Evolutionary conservation across 2,797 vertebrate species (phyloP).

Genomic region (Cossypha heuglini): DNA sequence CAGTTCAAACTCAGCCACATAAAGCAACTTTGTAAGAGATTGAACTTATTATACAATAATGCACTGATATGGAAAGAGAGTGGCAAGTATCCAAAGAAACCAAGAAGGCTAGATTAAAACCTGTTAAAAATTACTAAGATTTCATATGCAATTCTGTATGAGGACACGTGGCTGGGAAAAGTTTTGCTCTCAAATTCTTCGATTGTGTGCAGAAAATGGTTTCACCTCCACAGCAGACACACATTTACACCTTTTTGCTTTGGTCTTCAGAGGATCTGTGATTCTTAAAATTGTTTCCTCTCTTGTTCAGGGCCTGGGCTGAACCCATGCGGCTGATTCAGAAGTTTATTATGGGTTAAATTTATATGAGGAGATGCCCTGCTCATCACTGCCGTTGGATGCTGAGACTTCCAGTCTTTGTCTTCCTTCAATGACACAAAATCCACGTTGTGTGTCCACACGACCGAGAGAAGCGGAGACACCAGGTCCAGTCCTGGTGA

Average conservation of each 20-base stretch:
- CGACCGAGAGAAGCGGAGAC: neutral
- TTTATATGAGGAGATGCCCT: rapidly evolving
- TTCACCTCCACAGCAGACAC: neutral
- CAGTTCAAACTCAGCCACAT: neutral
- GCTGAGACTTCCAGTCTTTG: neutral
- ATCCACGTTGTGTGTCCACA: rapidly evolving
- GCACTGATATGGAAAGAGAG: neutral
- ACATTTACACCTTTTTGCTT: neutral
- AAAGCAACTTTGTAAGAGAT: conserved; percentile 13
- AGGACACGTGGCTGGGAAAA: neutral
- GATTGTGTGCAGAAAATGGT: rapidly evolving
- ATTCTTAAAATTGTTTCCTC: neutral
- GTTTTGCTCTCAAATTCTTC: neutral
- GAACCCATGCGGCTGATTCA: neutral
- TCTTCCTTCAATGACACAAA: neutral
- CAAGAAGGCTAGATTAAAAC: neutral
- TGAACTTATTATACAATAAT: conserved; percentile 11
- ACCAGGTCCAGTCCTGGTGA: neutral
- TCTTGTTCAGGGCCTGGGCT: neutral
- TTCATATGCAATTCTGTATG: neutral
- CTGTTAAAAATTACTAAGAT: neutral
- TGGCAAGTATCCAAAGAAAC: neutral
- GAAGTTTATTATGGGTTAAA: neutral
- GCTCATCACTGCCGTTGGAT: neutral
- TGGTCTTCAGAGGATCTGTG: neutral